Evolutionary conservation across 1,140 invertebrate genomes (phyloP).

Genomic region (Thrips palmi): DNA sequence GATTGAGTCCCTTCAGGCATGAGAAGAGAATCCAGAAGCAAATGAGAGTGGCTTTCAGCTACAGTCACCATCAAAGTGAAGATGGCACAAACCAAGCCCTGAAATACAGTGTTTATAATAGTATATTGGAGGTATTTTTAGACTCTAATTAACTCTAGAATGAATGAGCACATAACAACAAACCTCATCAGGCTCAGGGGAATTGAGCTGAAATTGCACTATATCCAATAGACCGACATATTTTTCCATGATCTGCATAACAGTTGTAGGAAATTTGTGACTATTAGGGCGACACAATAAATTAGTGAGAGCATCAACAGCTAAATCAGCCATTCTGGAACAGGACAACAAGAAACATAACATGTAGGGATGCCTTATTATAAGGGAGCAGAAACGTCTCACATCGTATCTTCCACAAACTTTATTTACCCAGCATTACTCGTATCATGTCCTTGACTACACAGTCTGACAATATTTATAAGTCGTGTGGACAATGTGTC

Average conservation of each 20-base stretch:
- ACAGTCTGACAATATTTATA: slow-evolving; percentile 17
- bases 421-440: slow-evolving; percentile 13
- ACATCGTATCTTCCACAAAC: background rate
- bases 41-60: slow-evolving; percentile 41
- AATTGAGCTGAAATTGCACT: slow-evolving; percentile 7
- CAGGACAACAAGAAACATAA: background rate
- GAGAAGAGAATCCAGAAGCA: slow-evolving; percentile 33
- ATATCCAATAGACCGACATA: slow-evolving; percentile 23
- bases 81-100: slow-evolving; percentile 32
- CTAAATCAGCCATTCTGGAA: slow-evolving; percentile 24
- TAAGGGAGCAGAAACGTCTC: background rate
- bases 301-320: slow-evolving; percentile 36
- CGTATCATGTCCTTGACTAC: slow-evolving; percentile 1
- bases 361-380: background rate
- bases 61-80: slow-evolving; percentile 41
- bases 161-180: background rate
- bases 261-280: slow-evolving; percentile 28
- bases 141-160: background rate
- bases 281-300: slow-evolving; percentile 35
- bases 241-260: slow-evolving; percentile 30
- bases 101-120: no score
- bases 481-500: slow-evolving; percentile 20
- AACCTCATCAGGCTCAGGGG: no score
- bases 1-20: slow-evolving; percentile 23
- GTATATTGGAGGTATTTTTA: no score